Conservation (phyloP, 2,888 invertebrate genomes). For the Protula sp. region DNA sequence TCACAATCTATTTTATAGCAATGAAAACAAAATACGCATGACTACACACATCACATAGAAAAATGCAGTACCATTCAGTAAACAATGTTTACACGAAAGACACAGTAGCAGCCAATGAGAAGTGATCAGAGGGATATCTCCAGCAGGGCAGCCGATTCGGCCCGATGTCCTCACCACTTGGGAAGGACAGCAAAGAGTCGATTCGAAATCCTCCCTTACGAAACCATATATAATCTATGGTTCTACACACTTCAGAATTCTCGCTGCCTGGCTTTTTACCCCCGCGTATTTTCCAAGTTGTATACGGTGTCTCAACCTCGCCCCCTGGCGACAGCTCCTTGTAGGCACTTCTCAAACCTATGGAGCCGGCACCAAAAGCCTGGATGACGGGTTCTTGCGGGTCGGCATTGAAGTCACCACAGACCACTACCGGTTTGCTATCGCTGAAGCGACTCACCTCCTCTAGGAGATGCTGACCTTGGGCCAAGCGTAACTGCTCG, state of each 20-base stretch:
- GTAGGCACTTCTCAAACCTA: conserved; percentile 49
- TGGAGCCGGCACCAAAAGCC: conserved; percentile 54
- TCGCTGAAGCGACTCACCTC: conserved; percentile 24
- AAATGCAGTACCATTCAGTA: too few relatives aligned
- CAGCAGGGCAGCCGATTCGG: conserved; percentile 64
- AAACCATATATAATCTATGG: conserved; percentile 64
- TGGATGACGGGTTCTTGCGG: conserved; percentile 67
- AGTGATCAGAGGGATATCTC: conserved; percentile 71
- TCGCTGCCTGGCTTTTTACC: conserved; percentile 55
- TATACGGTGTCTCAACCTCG: conserved; percentile 64
- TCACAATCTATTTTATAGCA: too few relatives aligned
- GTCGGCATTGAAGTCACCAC: conserved; percentile 74
- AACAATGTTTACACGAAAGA: background rate
- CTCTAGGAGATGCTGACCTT: conserved; percentile 33
- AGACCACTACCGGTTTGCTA: conserved; percentile 60
- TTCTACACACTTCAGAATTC: conserved; percentile 68
- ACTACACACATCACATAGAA: too few relatives aligned
- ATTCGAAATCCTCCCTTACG: conserved; percentile 59
- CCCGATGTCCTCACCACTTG: conserved; percentile 65
- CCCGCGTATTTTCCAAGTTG: conserved; percentile 70
- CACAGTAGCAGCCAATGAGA: conserved; percentile 59
- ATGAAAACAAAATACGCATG: too few relatives aligned
- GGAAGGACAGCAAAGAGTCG: conserved; percentile 60
- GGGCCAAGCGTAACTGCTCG: conserved; percentile 31
- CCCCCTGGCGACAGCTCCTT: conserved; percentile 37